Conservation (phyloP, 2,797 vertebrate species). For the Rhinella marina region DNA sequence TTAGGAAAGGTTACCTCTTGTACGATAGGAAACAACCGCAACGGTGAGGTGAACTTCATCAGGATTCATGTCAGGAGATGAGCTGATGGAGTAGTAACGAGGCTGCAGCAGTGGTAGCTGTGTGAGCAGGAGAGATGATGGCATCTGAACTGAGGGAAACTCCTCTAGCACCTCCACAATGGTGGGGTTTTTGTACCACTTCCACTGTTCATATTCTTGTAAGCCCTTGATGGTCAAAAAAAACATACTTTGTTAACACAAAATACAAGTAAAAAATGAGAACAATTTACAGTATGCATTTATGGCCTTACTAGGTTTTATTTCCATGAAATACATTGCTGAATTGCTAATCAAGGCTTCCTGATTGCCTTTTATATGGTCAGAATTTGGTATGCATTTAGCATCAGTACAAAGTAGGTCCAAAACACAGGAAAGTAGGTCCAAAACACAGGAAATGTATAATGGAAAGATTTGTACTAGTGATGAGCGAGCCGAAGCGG, state of each 20-base stretch:
- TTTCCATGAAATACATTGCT: too few species aligned
- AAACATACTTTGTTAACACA: conserved; percentile 3
- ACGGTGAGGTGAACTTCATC: conserved; percentile 97
- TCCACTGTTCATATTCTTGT: conserved; percentile 98
- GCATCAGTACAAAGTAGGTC: too few species aligned
- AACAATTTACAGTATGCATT: not conserved
- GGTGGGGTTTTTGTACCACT: conserved; percentile 95
- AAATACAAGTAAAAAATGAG: not conserved
- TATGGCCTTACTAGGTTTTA: too few species aligned
- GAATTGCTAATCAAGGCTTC: not conserved
- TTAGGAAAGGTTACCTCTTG: conserved; percentile 80
- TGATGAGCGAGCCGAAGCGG: too few species aligned
- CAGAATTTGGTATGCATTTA: too few species aligned
- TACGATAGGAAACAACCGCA: conserved; percentile 90
- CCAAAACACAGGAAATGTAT: too few species aligned
- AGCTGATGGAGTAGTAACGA: conserved; percentile 98
- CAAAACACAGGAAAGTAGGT: too few species aligned
- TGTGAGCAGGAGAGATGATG: conserved; percentile 90
- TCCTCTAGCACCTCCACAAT: conserved; percentile 95
- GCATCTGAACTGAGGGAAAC: conserved; percentile 94
- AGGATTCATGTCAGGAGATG: conserved; percentile 88
- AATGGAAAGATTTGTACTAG: too few species aligned
- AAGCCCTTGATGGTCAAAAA: conserved; percentile 79
- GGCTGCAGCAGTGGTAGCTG: conserved; percentile 94
- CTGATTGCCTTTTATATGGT: too few species aligned